These are phyloP conservation scores for Cotesia typhae DNA, from an alignment of 1,140 invertebrate genomes.

Conservation along the genomic window DNA sequence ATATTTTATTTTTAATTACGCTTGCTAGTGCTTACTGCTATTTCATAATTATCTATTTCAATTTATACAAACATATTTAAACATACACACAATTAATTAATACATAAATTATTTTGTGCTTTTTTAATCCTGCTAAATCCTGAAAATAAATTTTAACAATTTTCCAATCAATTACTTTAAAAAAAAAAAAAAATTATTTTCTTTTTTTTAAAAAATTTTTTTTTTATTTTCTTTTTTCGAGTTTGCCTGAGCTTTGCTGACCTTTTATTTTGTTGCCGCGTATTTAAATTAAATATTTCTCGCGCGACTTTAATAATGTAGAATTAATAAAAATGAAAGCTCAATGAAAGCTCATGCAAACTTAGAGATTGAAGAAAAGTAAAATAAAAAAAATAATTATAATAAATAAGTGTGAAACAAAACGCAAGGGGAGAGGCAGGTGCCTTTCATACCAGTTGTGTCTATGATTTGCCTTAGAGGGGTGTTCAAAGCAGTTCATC, in stretches of 20 bases:
- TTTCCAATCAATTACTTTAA: neutral
- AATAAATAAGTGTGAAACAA: no score
- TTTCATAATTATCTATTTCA: no score
- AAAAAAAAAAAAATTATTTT: slow-evolving; percentile 28
- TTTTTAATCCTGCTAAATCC: no score
- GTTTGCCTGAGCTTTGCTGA: slow-evolving; percentile 55
- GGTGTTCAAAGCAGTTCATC: slow-evolving; percentile 47
- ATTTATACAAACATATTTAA: no score
- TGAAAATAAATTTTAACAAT: no score
- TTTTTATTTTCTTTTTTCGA: slow-evolving; percentile 39
- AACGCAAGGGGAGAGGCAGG: slow-evolving; percentile 8
- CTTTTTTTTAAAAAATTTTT: slow-evolving; percentile 18
- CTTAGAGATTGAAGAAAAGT: slow-evolving; percentile 29
- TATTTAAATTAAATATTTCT: slow-evolving; percentile 7
- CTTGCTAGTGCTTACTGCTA: no score
- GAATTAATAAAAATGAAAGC: neutral
- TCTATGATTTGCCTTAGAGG: slow-evolving; percentile 62
- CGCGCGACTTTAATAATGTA: slow-evolving; percentile 15
- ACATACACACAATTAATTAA: no score
- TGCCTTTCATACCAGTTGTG: slow-evolving; percentile 50
- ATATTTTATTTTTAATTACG: no score
- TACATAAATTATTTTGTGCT: no score
- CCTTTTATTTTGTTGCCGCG: slow-evolving; percentile 35
- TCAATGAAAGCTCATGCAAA: slow-evolving; percentile 41
- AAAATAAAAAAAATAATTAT: slow-evolving; percentile 26